Percentiles rank a stretch among this genome's conserved stretches.
Evolutionary conservation across 2,113 vertebrate species (phyloP).

Genomic region (Manacus vitellinus): DNA sequence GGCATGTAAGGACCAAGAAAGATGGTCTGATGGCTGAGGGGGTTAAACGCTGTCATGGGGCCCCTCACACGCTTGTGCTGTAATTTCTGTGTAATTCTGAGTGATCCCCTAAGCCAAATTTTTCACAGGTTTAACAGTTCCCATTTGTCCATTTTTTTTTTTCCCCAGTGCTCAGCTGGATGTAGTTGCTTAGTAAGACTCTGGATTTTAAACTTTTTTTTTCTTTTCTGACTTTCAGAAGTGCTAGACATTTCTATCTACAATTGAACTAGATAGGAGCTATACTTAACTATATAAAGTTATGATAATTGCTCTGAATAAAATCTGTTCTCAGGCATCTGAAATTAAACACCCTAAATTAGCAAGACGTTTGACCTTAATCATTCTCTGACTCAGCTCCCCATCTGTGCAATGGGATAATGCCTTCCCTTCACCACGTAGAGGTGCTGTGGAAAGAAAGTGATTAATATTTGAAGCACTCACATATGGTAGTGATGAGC

Average conservation of each 20-base stretch:
- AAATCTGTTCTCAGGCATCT: neutral
- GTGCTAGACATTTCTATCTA: neutral
- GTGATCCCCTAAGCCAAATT: neutral
- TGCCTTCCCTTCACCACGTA: neutral
- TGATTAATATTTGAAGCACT: neutral
- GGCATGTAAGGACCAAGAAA: neutral
- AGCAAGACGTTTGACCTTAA: slow-evolving; percentile 40
- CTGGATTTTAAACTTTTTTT: neutral
- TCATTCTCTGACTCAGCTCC: slow-evolving; percentile 13
- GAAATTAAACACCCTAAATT: slow-evolving; percentile 43
- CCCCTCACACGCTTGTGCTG: accelerated
- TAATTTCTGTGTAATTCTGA: neutral
- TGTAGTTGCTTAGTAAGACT: neutral
- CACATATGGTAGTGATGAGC: neutral
- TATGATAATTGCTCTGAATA: slow-evolving; percentile 32
- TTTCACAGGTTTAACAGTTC: neutral
- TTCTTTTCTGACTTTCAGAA: neutral
- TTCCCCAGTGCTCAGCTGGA: neutral
- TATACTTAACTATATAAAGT: neutral
- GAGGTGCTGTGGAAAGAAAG: neutral
- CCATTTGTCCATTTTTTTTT: neutral
- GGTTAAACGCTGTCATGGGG: neutral
- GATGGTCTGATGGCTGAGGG: neutral
- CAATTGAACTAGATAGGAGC: slow-evolving; percentile 1
- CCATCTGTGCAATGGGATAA: neutral